phyloP scores from a whole-genome alignment of 2,113 vertebrate species.

The Phocoena sinus region DNA sequence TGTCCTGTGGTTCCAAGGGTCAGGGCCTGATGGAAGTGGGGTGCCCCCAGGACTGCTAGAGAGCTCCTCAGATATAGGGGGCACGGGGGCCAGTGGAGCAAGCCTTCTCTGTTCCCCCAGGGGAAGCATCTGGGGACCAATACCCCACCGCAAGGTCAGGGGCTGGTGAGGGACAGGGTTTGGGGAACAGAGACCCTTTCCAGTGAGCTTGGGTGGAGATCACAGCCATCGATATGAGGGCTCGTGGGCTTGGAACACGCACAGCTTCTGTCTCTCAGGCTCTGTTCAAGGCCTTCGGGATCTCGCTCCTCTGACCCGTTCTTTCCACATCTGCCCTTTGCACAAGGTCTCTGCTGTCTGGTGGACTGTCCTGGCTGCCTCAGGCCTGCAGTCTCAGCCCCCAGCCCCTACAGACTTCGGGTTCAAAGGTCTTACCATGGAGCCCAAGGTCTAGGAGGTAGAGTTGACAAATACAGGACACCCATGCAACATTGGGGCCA shows the following conservation, averaged over 20 bases:
- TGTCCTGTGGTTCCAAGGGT: neutral
- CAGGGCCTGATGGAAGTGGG: neutral
- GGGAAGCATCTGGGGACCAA: neutral
- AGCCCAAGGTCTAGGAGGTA: neutral
- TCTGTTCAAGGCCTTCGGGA: no score
- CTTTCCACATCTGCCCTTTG: neutral
- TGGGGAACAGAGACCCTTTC: neutral
- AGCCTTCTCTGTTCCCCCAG: neutral
- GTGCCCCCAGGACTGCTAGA: neutral
- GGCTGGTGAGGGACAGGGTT: neutral
- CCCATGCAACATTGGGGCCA: no score
- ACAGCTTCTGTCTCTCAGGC: neutral
- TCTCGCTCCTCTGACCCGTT: neutral
- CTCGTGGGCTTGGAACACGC: rapidly evolving
- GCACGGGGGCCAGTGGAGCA: neutral
- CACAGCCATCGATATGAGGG: neutral
- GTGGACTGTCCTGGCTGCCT: no score
- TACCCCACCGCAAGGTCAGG: no score
- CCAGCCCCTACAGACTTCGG: neutral
- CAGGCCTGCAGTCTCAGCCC: neutral
- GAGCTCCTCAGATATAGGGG: no score
- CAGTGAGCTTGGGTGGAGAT: no score
- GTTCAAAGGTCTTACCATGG: neutral
- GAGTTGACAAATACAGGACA: neutral
- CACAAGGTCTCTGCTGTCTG: neutral